phyloP scores from a whole-genome alignment of 2,797 vertebrate species.

The Sebastolobus altivelis region DNA sequence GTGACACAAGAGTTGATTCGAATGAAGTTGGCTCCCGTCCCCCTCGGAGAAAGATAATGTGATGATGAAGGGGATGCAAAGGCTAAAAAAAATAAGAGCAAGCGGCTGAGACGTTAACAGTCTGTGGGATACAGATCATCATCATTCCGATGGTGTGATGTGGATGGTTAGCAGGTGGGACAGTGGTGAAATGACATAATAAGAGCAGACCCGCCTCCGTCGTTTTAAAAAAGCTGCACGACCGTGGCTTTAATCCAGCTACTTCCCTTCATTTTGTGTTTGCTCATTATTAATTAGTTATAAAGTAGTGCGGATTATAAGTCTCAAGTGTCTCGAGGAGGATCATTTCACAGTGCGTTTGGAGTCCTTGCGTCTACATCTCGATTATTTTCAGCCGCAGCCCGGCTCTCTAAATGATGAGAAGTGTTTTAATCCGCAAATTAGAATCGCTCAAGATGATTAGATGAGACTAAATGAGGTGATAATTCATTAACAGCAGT shows the following conservation, averaged over 20 bases:
- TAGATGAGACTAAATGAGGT: conserved; percentile 5
- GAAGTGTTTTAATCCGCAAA: neutral
- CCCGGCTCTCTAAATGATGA: conserved; percentile 2
- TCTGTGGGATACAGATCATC: conserved; percentile 5
- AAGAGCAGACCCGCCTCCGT: neutral
- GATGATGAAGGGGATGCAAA: conserved; percentile 15
- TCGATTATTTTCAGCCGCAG: conserved; percentile 1
- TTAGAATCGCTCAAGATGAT: conserved; percentile 33
- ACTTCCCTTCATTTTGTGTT: neutral
- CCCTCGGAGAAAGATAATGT: conserved; percentile 22
- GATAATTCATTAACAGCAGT: conserved; percentile 11
- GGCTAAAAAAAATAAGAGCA: neutral
- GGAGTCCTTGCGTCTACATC: neutral
- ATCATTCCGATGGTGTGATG: neutral
- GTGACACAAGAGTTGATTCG: conserved; percentile 22
- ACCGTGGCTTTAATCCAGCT: neutral
- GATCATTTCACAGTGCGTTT: neutral
- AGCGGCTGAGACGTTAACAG: conserved; percentile 1
- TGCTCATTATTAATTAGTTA: neutral
- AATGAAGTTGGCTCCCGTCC: conserved; percentile 11
- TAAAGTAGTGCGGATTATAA: neutral
- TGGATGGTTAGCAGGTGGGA: conserved; percentile 3
- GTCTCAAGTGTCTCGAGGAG: neutral
- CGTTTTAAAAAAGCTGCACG: neutral
- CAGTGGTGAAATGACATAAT: conserved; percentile 26